A percentile compares a stretch with the other conserved stretches of the same genome.
Evolutionary conservation across 2,797 vertebrate species (phyloP).

Genomic region (Gadopsis bispinosus): DNA sequence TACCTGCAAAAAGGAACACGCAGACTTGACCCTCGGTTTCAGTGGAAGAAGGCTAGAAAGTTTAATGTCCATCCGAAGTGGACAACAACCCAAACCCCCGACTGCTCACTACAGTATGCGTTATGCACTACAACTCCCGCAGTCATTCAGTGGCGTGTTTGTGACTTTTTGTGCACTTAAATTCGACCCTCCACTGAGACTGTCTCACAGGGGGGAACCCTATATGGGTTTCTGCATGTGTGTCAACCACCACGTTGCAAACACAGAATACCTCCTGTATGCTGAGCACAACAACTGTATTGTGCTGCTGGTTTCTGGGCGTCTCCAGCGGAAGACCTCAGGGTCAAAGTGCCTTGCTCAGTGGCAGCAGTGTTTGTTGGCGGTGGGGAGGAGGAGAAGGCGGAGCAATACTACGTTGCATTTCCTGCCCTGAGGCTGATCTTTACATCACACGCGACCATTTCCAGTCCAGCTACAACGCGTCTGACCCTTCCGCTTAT

Average conservation of each 20-base stretch:
- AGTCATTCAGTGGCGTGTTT: slow-evolving; percentile 40
- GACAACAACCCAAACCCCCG: neutral
- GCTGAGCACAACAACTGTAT: slow-evolving; percentile 26
- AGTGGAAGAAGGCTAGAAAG: neutral
- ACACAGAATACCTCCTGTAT: slow-evolving; percentile 50
- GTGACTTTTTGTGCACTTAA: slow-evolving; percentile 31
- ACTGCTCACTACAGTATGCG: slow-evolving; percentile 1
- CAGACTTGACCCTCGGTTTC: slow-evolving; percentile 28
- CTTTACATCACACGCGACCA: neutral
- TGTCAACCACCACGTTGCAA: slow-evolving; percentile 48
- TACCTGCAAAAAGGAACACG: too few species aligned
- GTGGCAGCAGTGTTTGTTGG: slow-evolving; percentile 9
- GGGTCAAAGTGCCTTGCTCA: slow-evolving; percentile 6
- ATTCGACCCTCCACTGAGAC: slow-evolving; percentile 65
- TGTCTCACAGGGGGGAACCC: slow-evolving; percentile 32
- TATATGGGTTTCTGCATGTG: slow-evolving; percentile 69
- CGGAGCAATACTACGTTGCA: neutral
- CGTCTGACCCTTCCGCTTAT: neutral
- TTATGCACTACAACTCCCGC: slow-evolving; percentile 11
- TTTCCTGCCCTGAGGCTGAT: slow-evolving; percentile 14
- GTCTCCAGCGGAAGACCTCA: slow-evolving; percentile 4
- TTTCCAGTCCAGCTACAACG: slow-evolving; percentile 21
- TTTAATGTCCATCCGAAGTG: slow-evolving; percentile 14
- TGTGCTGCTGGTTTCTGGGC: slow-evolving; percentile 24
- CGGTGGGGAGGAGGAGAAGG: slow-evolving; percentile 1